Conservation (phyloP, 2,113 vertebrate genomes). For the Bambusicola thoracicus region DNA sequence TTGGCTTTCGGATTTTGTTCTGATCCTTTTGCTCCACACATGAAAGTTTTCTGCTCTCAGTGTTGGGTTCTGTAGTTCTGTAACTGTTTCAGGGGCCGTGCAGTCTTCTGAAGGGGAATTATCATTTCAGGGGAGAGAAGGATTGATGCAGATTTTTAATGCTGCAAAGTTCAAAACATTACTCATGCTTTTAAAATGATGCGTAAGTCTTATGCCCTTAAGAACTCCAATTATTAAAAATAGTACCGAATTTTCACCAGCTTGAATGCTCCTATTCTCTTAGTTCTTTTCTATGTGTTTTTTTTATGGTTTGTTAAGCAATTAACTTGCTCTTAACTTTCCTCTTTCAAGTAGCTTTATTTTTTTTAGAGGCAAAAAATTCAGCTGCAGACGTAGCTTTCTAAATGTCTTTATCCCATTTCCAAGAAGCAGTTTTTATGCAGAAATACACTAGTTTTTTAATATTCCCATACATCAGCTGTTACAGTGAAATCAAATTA, state of each 20-base stretch:
- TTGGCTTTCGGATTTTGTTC: neutral
- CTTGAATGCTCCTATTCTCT: neutral
- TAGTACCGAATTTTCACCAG: conserved; percentile 15
- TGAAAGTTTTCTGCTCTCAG: neutral
- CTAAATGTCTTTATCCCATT: conserved; percentile 23
- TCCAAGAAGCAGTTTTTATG: conserved; percentile 17
- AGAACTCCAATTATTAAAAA: conserved; percentile 65
- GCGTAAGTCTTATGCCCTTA: conserved; percentile 39
- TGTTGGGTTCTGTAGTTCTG: neutral
- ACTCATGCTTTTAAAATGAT: conserved; percentile 38
- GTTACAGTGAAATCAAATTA: conserved; percentile 48
- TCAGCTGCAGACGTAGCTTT: neutral
- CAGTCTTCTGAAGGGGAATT: neutral
- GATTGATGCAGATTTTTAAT: neutral
- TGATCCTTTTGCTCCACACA: neutral
- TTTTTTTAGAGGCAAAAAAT: conserved; percentile 23
- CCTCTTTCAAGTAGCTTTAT: conserved; percentile 60
- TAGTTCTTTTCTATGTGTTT: conserved; percentile 12
- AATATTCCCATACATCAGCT: conserved; percentile 22
- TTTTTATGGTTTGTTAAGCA: conserved; percentile 58
- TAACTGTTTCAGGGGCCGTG: neutral
- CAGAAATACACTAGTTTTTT: conserved; percentile 33
- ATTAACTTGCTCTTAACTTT: conserved; percentile 63
- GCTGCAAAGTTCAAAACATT: conserved; percentile 29
- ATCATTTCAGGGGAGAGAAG: neutral